Conservation (phyloP, 2,797 vertebrate genomes). For the Onychomys arenicola region DNA sequence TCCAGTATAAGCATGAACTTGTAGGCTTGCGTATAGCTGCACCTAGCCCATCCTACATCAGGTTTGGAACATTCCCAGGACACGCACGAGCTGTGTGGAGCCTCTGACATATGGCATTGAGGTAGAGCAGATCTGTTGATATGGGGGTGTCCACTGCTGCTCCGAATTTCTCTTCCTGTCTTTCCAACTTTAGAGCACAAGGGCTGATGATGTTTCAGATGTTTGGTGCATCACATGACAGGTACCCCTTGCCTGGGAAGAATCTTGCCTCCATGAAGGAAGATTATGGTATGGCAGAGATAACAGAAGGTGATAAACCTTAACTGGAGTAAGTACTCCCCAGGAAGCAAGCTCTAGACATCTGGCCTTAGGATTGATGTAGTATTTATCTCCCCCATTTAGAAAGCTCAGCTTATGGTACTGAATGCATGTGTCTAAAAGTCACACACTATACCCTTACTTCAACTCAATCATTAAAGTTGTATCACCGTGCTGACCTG, state of each 20-base stretch:
- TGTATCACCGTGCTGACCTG: background rate
- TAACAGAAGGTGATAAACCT: background rate
- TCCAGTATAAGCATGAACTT: background rate
- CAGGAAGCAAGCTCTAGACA: background rate
- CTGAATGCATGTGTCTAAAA: background rate
- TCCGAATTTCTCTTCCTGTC: background rate
- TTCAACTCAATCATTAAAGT: conserved; percentile 12
- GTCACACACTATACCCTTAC: background rate
- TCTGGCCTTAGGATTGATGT: background rate
- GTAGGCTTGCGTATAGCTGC: background rate
- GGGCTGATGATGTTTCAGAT: background rate
- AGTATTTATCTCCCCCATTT: background rate
- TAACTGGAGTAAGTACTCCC: background rate
- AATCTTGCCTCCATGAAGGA: background rate
- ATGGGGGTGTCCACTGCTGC: background rate
- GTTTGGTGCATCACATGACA: background rate
- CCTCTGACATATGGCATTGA: background rate
- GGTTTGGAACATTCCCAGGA: background rate
- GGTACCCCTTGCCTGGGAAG: background rate
- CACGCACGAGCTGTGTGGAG: background rate
- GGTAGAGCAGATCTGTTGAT: background rate
- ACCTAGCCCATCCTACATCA: no score
- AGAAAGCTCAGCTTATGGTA: background rate
- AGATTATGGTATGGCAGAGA: no score
- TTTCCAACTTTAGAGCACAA: background rate